Evolutionary conservation across 1,140 invertebrate species (phyloP), one percentile per base, ranked within the genome.

Genomic region (Neoseiulus cucumeris): DNA sequence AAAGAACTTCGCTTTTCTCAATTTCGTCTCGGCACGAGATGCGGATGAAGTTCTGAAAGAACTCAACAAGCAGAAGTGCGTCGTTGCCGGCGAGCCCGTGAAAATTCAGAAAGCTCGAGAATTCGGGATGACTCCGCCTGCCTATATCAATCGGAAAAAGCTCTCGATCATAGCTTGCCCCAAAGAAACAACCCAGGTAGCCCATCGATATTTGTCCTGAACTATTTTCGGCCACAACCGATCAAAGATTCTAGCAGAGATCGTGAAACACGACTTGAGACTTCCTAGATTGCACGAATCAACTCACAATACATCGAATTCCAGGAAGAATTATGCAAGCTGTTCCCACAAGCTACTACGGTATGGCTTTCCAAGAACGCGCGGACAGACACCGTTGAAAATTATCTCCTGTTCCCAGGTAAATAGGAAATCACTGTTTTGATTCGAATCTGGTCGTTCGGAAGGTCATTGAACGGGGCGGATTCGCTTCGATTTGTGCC

Each of bases 301-400:
- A n/a, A n/a, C n/a, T n/a, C n/a, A n/a, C n/a, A n/a, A 39, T 9
- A 39, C 33, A 39, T 39, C 33, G 1, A 2, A 18, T 59, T 59
- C 22, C 22, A 59, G 51, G 51, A 59, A 20, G 51, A 59, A 59
- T 25, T 59, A 20, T 59, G 51, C 33, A 59, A 59, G 33, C 33
- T 59, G 33, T 59, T 59, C 22, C 51, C 51, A 5, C 51, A 59
- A 33, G 51, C 51, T 18, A 59, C 51, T 17, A 59, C 51, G 25
- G 51, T 59, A 20, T 59, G 51, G 51, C 51, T 59, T 20, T 59
- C 51, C 17, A 59, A 59, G 9, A 59, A 59, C 33, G 14, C 51
- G 14, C 51, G 51, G 6, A 29, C 51, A 20, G 51, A 59, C 33
- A 59, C 51, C 14, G 22, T 59, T 20, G 51, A 59, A 25, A 59